Evolutionary conservation across 2,113 vertebrate species (phyloP).

Genomic region (Notarius lentiginosus): DNA sequence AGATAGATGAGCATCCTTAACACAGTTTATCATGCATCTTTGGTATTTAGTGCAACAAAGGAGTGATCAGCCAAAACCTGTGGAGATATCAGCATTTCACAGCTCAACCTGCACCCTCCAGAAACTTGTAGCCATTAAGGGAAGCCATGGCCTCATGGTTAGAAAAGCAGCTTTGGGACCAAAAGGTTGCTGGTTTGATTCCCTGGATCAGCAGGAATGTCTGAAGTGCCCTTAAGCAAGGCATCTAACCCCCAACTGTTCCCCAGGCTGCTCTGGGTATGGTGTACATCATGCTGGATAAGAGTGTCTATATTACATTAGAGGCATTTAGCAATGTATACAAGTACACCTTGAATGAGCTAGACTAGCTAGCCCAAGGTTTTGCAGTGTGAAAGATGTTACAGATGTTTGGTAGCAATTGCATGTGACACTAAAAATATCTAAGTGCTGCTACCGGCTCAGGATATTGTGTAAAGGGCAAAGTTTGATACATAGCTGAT

Average conservation of each 20-base stretch:
- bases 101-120: background rate
- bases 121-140: background rate
- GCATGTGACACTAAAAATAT: background rate
- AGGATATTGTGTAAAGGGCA: background rate
- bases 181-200: no score
- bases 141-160: background rate
- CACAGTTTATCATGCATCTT: background rate
- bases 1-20: background rate
- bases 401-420: background rate
- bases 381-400: background rate
- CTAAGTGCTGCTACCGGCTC: background rate
- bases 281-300: no score
- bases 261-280: no score
- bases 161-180: no score
- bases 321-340: no score
- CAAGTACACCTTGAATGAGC: background rate
- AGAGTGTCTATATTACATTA: no score
- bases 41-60: background rate
- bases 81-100: background rate
- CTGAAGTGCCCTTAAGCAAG: no score
- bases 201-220: no score
- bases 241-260: no score
- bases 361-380: background rate
- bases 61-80: background rate
- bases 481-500: background rate